phyloP scores from a whole-genome alignment of 2,888 invertebrate species.

The Nomada hirtipes region DNA sequence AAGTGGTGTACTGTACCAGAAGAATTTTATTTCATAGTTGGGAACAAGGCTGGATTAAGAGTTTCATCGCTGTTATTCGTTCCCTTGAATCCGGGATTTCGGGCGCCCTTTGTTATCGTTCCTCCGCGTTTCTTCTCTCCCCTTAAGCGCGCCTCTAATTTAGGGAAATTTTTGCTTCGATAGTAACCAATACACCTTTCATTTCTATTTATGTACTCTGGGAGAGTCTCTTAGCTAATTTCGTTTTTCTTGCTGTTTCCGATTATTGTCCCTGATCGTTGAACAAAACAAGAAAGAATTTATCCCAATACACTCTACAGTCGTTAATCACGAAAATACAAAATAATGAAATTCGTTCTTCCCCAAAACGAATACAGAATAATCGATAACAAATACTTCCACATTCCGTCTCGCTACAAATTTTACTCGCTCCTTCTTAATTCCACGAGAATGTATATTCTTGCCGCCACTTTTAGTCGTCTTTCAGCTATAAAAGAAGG shows the following conservation, averaged over 20 bases:
- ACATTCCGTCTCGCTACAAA: too few species aligned
- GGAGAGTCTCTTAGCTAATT: too few species aligned
- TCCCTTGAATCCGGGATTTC: slow-evolving; percentile 33
- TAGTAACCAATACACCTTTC: neutral
- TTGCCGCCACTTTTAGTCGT: neutral
- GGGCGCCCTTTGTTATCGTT: slow-evolving; percentile 26
- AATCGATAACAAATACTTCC: too few species aligned
- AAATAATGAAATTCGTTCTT: too few species aligned
- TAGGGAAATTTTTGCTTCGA: slow-evolving; percentile 20
- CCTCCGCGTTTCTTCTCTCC: neutral
- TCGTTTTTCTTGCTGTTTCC: too few species aligned
- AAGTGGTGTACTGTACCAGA: slow-evolving; percentile 12
- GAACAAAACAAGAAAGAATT: too few species aligned
- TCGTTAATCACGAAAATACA: too few species aligned
- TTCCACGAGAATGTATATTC: neutral
- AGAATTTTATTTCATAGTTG: slow-evolving; percentile 20
- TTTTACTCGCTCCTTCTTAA: too few species aligned
- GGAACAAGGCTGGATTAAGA: slow-evolving; percentile 40
- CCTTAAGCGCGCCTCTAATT: slow-evolving; percentile 27
- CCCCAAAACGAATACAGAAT: too few species aligned
- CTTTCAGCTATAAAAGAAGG: neutral
- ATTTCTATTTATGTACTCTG: too few species aligned
- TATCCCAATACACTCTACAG: too few species aligned
- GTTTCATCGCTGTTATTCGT: slow-evolving; percentile 47
- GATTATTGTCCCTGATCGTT: too few species aligned